Evolutionary conservation across 2,797 vertebrate genomes (phyloP).

Genomic region (Fundulus diaphanus): DNA sequence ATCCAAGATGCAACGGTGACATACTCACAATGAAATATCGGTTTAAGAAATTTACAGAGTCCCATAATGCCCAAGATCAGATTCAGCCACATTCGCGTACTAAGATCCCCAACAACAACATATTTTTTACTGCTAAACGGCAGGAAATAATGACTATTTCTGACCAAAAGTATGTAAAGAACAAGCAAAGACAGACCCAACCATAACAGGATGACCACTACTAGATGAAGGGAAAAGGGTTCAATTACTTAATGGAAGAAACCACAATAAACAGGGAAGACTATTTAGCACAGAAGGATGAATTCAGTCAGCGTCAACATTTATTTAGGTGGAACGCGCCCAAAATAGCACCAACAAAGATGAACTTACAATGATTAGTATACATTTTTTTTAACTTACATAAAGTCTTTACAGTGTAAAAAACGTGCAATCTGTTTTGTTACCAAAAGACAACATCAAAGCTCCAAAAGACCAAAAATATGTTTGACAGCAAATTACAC

Average conservation of each 20-base stretch:
- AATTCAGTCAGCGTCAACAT: background rate
- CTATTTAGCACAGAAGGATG: background rate
- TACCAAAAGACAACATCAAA: background rate
- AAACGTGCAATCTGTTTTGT: background rate
- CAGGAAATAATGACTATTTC: background rate
- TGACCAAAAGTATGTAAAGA: background rate
- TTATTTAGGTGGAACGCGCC: background rate
- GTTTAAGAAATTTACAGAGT: background rate
- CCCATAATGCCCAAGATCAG: background rate
- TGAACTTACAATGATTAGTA: background rate
- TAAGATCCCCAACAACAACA: background rate
- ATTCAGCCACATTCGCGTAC: background rate
- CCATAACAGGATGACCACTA: background rate
- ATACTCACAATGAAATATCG: background rate
- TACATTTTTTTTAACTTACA: background rate
- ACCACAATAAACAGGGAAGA: background rate
- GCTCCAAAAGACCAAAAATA: background rate
- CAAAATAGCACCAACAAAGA: background rate
- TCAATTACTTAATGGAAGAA: background rate
- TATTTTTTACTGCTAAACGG: background rate
- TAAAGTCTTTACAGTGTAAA: background rate
- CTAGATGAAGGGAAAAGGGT: background rate
- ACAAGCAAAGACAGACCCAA: background rate
- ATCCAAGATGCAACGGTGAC: slow-evolving; percentile 10
- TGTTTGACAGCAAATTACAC: background rate